A percentile compares a stretch with the other conserved stretches of the same genome.
Evolutionary conservation across 2,888 invertebrate species (phyloP).

Genomic region (Archaeoteleia sp.): DNA sequence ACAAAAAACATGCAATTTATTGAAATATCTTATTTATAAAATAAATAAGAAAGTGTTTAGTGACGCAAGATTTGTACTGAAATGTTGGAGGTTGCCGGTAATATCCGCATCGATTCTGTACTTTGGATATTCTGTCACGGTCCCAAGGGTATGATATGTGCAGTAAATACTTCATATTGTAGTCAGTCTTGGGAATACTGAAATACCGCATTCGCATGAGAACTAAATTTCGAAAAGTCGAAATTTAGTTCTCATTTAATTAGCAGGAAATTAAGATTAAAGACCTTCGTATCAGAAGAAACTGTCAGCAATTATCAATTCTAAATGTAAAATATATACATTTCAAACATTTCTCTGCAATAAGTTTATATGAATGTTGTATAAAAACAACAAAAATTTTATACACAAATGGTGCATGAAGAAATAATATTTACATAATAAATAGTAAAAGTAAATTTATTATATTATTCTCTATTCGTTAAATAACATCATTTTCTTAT

Average conservation of each 20-base stretch:
- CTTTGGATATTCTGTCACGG: slow-evolving; percentile 20
- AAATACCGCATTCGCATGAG: slow-evolving; percentile 10
- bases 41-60: neutral
- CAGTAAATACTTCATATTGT: slow-evolving; percentile 40
- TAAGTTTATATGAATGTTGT: neutral
- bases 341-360: neutral
- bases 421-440: too few species aligned
- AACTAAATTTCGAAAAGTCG: slow-evolving; percentile 35
- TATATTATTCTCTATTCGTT: too few species aligned
- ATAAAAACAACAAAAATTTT: neutral
- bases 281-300: slow-evolving; percentile 9
- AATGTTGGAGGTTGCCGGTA: neutral
- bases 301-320: slow-evolving; percentile 1
- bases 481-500: too few species aligned
- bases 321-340: slow-evolving; percentile 17
- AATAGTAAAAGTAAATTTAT: too few species aligned
- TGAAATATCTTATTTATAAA: neutral
- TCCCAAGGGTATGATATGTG: slow-evolving; percentile 35
- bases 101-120: slow-evolving; percentile 27
- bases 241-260: slow-evolving; percentile 36
- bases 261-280: slow-evolving; percentile 38
- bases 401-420: neutral
- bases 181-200: slow-evolving; percentile 30
- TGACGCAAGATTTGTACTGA: slow-evolving; percentile 6
- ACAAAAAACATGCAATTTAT: neutral